Evolutionary conservation across 1,140 invertebrate genomes (phyloP).

Genomic region (Sesamia nonagrioides): DNA sequence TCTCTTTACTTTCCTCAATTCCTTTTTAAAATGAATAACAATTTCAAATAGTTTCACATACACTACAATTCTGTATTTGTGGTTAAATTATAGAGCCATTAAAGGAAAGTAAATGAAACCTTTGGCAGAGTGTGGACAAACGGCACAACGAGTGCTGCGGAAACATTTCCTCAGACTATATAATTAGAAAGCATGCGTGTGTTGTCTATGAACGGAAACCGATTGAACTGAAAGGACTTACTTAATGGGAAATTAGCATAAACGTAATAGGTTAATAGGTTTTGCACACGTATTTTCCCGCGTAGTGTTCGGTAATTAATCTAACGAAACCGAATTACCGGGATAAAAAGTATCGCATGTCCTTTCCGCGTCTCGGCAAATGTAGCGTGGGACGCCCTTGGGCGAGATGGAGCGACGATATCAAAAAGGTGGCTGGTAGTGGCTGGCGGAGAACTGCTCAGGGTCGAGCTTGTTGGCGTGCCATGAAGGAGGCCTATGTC

Average conservation of each 20-base stretch:
- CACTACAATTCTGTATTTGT: conserved; percentile 27
- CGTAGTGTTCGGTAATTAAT: too few species aligned
- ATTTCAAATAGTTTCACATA: conserved; percentile 11
- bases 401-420: too few species aligned
- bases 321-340: too few species aligned
- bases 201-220: conserved; percentile 32
- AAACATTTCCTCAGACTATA: conserved; percentile 43
- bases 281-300: too few species aligned
- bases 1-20: neutral
- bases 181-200: conserved; percentile 46
- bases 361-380: too few species aligned
- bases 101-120: conserved; percentile 48
- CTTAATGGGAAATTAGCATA: neutral
- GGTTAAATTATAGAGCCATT: conserved; percentile 28
- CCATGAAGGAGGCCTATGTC: too few species aligned
- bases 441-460: too few species aligned
- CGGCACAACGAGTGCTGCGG: conserved; percentile 9
- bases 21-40: conserved; percentile 6
- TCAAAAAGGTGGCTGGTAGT: too few species aligned
- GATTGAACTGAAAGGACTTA: conserved; percentile 15
- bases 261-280: neutral
- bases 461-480: too few species aligned
- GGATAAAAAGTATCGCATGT: too few species aligned
- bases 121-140: conserved; percentile 17
- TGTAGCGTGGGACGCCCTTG: too few species aligned